Conservation (phyloP, 35 echinoderm and acorn worm genomes). For the Lytechinus variegatus region DNA sequence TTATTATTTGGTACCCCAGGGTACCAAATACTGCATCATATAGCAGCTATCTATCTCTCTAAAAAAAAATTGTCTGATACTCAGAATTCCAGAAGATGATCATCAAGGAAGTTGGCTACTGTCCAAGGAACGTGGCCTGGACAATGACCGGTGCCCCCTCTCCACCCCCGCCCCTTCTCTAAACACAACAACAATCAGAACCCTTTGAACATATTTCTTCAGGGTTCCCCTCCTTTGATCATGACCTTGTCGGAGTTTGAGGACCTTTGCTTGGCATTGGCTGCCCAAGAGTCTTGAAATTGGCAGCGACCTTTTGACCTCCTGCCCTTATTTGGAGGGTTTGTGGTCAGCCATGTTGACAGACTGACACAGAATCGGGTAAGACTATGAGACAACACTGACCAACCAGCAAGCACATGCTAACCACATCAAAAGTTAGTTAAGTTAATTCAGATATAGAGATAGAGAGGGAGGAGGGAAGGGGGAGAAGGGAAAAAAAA, state of each 20-base stretch:
- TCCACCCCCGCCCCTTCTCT: background rate
- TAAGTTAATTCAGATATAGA: background rate
- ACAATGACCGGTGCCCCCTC: background rate
- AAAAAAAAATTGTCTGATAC: too few relatives aligned
- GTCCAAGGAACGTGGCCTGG: background rate
- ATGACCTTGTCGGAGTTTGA: background rate
- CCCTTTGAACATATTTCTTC: background rate
- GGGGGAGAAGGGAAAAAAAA: background rate
- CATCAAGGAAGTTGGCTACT: background rate
- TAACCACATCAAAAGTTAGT: background rate
- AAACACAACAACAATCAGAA: background rate
- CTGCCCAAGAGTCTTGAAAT: background rate
- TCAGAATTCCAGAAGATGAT: background rate
- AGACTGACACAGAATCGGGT: background rate
- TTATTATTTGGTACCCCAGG: too few relatives aligned
- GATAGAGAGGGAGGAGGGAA: background rate
- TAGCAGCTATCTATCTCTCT: too few relatives aligned
- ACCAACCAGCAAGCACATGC: background rate
- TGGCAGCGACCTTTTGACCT: background rate
- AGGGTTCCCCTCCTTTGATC: background rate
- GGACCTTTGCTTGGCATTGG: background rate
- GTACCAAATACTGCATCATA: too few relatives aligned
- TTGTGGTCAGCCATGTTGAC: constrained; percentile 24
- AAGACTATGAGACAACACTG: background rate
- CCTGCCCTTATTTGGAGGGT: constrained; percentile 9